phyloP scores from a whole-genome alignment of 2,113 vertebrate species.

The Hemibagrus wyckioides region DNA sequence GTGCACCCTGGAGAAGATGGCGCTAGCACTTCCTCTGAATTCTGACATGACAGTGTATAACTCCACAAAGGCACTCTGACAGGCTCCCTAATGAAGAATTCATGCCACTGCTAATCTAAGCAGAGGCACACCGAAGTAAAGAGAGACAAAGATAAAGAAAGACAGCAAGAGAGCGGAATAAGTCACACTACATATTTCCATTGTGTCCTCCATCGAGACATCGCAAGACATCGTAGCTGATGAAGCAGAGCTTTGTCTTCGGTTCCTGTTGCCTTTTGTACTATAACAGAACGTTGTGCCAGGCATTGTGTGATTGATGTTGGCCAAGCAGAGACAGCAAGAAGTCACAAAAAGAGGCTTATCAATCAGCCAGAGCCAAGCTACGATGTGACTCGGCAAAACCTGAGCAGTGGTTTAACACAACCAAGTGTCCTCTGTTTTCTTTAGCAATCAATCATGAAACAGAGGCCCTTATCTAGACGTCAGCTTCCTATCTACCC shows the following conservation, averaged over 20 bases:
- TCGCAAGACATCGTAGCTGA: constrained; percentile 17
- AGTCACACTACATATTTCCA: constrained; percentile 25
- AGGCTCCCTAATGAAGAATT: constrained; percentile 67
- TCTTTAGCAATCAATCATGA: constrained; percentile 61
- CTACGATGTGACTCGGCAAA: constrained; percentile 39
- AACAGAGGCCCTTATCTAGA: not conserved
- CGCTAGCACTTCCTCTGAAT: constrained; percentile 61
- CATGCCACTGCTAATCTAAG: constrained; percentile 49
- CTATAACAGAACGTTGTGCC: constrained; percentile 5
- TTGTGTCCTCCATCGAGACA: constrained; percentile 31
- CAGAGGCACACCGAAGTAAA: constrained; percentile 44
- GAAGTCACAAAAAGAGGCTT: constrained; percentile 21
- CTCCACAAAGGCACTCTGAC: constrained; percentile 61
- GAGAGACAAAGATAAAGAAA: constrained; percentile 26
- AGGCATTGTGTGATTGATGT: constrained; percentile 47
- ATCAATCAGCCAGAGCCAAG: constrained; percentile 50
- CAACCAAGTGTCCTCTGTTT: constrained; percentile 58
- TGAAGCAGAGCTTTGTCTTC: constrained; percentile 50
- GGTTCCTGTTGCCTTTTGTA: constrained; percentile 21
- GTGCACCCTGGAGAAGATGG: constrained; percentile 54
- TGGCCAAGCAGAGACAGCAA: constrained; percentile 18
- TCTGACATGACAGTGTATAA: constrained; percentile 71
- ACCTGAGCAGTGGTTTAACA: constrained; percentile 62
- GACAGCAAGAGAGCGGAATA: not conserved
- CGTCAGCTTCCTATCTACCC: not conserved